Percentiles rank a stretch among this genome's conserved stretches.
phyloP scores from a whole-genome alignment of 2,888 invertebrate species.

The Drosophila kokeensis region DNA sequence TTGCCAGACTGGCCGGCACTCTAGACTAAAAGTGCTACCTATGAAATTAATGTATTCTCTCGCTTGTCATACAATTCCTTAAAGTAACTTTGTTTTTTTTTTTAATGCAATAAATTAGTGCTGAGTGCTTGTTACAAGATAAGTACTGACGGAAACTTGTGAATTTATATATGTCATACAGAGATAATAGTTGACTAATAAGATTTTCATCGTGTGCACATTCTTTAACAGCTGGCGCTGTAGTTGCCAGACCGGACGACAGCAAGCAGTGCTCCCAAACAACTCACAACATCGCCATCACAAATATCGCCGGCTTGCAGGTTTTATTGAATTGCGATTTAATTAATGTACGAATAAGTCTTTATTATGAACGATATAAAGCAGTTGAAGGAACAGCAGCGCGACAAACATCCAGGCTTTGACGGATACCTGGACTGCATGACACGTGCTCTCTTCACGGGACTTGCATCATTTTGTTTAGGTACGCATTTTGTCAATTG shows the following conservation, averaged over 20 bases:
- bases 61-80: not conserved
- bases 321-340: not conserved
- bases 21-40: slow-evolving; percentile 19
- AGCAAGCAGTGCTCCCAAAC: slow-evolving; percentile 8
- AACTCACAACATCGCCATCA: not conserved
- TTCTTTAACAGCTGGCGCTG: no score
- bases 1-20: slow-evolving; percentile 28
- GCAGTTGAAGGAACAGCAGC: slow-evolving; percentile 84
- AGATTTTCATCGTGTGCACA: not conserved
- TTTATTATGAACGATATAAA: slow-evolving; percentile 85
- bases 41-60: slow-evolving; percentile 1
- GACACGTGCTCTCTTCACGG: slow-evolving; percentile 85
- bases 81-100: not conserved
- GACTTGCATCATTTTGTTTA: slow-evolving; percentile 85
- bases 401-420: slow-evolving; percentile 85
- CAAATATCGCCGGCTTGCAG: slow-evolving; percentile 17
- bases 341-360: slow-evolving; percentile 18
- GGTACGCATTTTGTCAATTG: slow-evolving; percentile 69
- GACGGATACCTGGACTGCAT: slow-evolving; percentile 86
- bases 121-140: not conserved
- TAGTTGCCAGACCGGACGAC: slow-evolving; percentile 21
- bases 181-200: not conserved
- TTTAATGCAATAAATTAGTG: not conserved
- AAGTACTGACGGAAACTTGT: not conserved
- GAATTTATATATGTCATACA: not conserved